These are phyloP conservation scores for Epizoanthus rinbou DNA, from an alignment of 92 coral and sea anemone genomes.

Conservation along the genomic window DNA sequence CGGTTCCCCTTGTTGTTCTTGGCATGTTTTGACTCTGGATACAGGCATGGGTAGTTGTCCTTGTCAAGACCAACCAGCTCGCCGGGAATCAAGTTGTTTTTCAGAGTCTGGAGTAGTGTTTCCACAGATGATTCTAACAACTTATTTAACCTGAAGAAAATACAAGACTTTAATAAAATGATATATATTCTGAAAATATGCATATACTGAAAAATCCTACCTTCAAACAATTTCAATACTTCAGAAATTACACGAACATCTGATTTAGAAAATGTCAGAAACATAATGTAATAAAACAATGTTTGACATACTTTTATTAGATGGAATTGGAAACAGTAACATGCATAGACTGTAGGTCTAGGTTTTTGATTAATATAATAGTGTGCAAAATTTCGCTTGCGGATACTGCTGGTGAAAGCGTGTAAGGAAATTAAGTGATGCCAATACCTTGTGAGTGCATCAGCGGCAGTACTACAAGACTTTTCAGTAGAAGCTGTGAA, in stretches of 20 bases:
- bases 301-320: too few species aligned
- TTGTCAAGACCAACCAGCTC: conserved; percentile 77
- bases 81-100: conserved; percentile 65
- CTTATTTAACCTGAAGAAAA: conserved; percentile 64
- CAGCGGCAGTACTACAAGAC: conserved; percentile 77
- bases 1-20: conserved; percentile 94
- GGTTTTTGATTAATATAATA: too few species aligned
- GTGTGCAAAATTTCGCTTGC: background rate
- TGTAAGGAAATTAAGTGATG: background rate
- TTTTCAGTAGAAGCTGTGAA: conserved; percentile 79
- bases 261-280: too few species aligned
- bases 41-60: conserved; percentile 80
- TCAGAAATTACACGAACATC: too few species aligned
- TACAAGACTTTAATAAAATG: background rate
- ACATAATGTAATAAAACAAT: too few species aligned
- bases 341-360: too few species aligned
- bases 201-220: background rate
- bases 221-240: background rate
- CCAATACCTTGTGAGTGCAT: conserved; percentile 75
- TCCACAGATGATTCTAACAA: conserved; percentile 88
- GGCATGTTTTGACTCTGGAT: conserved; percentile 94
- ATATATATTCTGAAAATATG: background rate
- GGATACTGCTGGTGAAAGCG: background rate
- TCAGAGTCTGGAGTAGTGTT: conserved; percentile 76
- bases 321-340: too few species aligned